phyloP scores from a whole-genome alignment of 2,797 vertebrate genomes.

The Anomalospiza imberbis region DNA sequence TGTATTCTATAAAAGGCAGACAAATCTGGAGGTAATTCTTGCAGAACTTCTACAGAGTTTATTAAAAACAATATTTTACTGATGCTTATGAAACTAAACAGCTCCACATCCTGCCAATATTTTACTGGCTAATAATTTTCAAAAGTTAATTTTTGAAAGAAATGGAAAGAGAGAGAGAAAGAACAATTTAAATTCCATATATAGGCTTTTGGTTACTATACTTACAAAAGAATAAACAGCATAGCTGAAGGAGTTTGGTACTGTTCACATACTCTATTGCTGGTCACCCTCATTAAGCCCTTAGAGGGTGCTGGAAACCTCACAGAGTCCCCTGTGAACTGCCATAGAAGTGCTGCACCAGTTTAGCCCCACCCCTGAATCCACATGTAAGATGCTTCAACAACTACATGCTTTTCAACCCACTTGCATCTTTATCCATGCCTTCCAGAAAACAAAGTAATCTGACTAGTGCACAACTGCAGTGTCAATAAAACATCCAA shows the following conservation, averaged over 20 bases:
- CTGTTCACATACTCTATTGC: background rate
- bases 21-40: slow-evolving; percentile 56
- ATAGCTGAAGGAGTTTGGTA: background rate
- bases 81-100: slow-evolving; percentile 39
- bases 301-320: background rate
- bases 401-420: background rate
- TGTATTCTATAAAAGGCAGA: slow-evolving; percentile 37
- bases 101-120: background rate
- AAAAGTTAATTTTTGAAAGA: slow-evolving; percentile 5
- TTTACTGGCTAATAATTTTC: slow-evolving; percentile 23
- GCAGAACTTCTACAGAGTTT: slow-evolving; percentile 33
- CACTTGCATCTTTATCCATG: background rate
- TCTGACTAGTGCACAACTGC: background rate
- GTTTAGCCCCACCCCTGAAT: background rate
- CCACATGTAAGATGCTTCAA: background rate
- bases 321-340: background rate
- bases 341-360: background rate
- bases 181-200: background rate
- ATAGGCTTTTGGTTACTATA: background rate
- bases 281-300: background rate
- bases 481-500: background rate
- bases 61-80: slow-evolving; percentile 77
- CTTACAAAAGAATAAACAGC: background rate
- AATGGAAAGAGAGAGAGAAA: background rate
- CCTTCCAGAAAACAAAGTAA: background rate